phyloP scores from a whole-genome alignment of 2,113 vertebrate species.

The Bufo bufo region DNA sequence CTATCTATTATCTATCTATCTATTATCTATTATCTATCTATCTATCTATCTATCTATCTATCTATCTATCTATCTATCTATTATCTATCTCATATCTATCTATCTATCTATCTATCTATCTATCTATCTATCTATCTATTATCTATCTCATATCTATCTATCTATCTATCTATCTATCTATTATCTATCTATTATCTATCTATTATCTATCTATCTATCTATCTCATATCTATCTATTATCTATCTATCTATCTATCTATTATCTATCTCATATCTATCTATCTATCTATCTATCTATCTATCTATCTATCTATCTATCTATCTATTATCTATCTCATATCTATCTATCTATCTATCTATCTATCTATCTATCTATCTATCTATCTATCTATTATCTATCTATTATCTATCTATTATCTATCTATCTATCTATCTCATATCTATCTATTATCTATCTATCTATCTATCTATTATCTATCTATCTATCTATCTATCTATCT shows the following conservation, averaged over 20 bases:
- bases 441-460: background rate
- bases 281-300: no score
- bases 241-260: no score
- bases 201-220: conserved; percentile 4
- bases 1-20: conserved; percentile 7
- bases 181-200: conserved; percentile 3
- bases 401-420: conserved; percentile 12
- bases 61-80: no score
- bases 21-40: conserved; percentile 16
- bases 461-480: background rate
- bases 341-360: background rate
- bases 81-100: background rate
- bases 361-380: no score
- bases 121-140: conserved; percentile 3
- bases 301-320: conserved; percentile 11
- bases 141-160: no score
- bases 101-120: conserved; percentile 11
- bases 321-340: no score
- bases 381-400: background rate
- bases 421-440: conserved; percentile 1
- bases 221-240: background rate
- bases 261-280: conserved; percentile 1
- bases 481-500: conserved; percentile 11
- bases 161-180: background rate
- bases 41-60: background rate